phyloP scores from a whole-genome alignment of 2,888 invertebrate genomes.

The Rhyacophila evoluta region DNA sequence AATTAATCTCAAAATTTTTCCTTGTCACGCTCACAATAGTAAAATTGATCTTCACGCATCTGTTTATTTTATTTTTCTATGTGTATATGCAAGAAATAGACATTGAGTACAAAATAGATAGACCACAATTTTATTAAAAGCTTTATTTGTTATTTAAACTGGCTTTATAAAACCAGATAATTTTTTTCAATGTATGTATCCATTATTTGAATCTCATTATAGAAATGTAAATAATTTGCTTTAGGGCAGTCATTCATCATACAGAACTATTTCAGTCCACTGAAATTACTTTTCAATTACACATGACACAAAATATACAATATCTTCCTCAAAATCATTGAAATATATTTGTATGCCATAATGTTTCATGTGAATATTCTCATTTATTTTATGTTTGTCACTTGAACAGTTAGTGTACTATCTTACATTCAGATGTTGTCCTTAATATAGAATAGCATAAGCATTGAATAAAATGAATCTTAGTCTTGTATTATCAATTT shows the following conservation, averaged over 20 bases:
- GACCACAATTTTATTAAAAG: not conserved
- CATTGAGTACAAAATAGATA: constrained; percentile 15
- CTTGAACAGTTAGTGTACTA: constrained; percentile 3
- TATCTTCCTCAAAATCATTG: not conserved
- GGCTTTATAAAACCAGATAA: constrained; percentile 1
- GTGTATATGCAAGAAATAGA: constrained; percentile 28
- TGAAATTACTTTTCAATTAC: not conserved
- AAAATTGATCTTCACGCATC: constrained; percentile 23
- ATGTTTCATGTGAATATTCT: constrained; percentile 23
- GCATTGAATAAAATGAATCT: not conserved
- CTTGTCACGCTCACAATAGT: not conserved
- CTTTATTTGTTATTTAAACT: not conserved
- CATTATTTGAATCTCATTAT: not conserved
- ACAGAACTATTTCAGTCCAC: not conserved
- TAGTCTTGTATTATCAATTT: not conserved
- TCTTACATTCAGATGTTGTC: not conserved
- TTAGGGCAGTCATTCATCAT: not conserved
- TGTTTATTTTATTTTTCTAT: not conserved
- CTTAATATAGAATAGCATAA: not conserved
- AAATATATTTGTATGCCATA: not conserved
- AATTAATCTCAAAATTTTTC: not conserved
- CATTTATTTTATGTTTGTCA: constrained; percentile 32
- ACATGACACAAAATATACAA: not conserved
- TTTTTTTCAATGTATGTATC: not conserved
- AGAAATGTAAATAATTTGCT: not conserved